phyloP scores from a whole-genome alignment of 2,797 vertebrate species.

The Champsocephalus gunnari region DNA sequence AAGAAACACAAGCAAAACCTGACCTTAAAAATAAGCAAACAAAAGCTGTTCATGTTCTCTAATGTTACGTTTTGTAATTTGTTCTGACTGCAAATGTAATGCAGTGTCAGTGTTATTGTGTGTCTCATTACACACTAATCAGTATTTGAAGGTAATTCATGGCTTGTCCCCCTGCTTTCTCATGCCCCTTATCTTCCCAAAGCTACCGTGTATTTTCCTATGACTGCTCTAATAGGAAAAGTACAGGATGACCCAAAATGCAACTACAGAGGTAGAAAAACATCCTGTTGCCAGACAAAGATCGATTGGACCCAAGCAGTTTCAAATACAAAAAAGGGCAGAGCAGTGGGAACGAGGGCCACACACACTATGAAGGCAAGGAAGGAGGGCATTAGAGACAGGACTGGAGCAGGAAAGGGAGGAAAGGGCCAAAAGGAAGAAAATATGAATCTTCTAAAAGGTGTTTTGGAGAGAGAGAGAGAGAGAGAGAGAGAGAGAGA shows the following conservation, averaged over 20 bases:
- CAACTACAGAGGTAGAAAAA: conserved; percentile 10
- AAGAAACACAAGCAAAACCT: background rate
- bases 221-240: conserved; percentile 46
- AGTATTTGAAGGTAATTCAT: conserved; percentile 39
- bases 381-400: conserved; percentile 21
- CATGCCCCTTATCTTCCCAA: background rate
- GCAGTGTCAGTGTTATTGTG: conserved; percentile 2
- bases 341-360: background rate
- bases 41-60: background rate
- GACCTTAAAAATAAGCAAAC: conserved; percentile 28
- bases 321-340: conserved; percentile 39
- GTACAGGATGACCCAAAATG: conserved; percentile 59
- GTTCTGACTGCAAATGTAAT: conserved; percentile 11
- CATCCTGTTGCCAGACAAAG: conserved; percentile 49
- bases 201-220: conserved; percentile 31
- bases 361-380: conserved; percentile 3
- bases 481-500: too few species aligned
- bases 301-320: conserved; percentile 56
- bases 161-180: conserved; percentile 7
- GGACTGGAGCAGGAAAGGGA: background rate
- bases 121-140: conserved; percentile 23
- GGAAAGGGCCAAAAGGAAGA: conserved; percentile 14
- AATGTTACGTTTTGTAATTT: background rate
- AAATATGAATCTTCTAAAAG: conserved; percentile 46
- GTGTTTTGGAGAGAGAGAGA: conserved; percentile 5